Conservation (phyloP, 2,797 vertebrate species). For the Sebastolobus altivelis region DNA sequence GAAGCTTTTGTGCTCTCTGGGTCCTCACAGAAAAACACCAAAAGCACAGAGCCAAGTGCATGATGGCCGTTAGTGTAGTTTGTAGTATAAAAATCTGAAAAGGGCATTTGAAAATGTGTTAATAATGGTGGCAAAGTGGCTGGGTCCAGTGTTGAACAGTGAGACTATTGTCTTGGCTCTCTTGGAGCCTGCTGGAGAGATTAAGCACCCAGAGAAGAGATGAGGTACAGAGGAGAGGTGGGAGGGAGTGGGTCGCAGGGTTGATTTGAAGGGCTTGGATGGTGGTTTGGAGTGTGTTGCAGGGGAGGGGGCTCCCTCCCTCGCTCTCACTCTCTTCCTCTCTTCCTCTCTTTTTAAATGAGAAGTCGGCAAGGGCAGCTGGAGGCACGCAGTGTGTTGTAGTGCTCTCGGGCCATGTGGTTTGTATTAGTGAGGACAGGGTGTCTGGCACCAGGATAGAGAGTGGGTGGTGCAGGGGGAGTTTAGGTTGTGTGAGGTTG, state of each 20-base stretch:
- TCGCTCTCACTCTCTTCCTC: conserved; percentile 61
- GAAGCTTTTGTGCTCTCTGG: conserved; percentile 62
- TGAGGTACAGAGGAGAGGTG: conserved; percentile 76
- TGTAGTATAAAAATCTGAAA: conserved; percentile 76
- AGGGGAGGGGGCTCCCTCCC: conserved; percentile 71
- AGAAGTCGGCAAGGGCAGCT: conserved; percentile 81
- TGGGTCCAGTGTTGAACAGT: conserved; percentile 80
- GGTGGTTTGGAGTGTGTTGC: conserved; percentile 78
- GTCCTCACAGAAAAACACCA: conserved; percentile 60
- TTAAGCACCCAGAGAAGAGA: conserved; percentile 80
- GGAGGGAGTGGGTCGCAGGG: conserved; percentile 69
- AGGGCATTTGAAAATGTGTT: conserved; percentile 84
- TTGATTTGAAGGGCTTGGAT: conserved; percentile 78
- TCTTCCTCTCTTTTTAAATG: conserved; percentile 75
- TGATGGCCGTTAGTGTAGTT: conserved; percentile 70
- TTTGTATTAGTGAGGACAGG: conserved; percentile 88
- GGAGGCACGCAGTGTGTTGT: conserved; percentile 77
- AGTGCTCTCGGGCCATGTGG: conserved; percentile 85
- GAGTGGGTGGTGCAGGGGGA: conserved; percentile 82
- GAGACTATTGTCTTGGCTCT: conserved; percentile 86
- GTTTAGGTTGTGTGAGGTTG: conserved; percentile 78
- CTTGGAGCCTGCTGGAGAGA: conserved; percentile 82
- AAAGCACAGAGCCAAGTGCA: conserved; percentile 65
- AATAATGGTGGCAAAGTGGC: conserved; percentile 83
- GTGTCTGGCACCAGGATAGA: conserved; percentile 84